Conservation (phyloP, 2,888 invertebrate genomes). For the Eupelmus urozonus region DNA sequence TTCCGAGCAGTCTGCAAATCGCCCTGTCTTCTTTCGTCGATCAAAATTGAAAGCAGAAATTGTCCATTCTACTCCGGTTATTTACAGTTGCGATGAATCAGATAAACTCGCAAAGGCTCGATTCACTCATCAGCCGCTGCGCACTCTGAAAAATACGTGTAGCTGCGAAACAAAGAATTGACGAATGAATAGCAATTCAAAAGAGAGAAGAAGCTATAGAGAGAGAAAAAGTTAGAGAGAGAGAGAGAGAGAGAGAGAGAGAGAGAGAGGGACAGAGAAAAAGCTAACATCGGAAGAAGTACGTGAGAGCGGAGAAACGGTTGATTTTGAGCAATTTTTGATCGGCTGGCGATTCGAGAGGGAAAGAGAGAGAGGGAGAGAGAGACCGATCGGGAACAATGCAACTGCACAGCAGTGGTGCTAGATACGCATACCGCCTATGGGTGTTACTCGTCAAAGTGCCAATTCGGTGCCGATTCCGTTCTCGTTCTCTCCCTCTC, state of each 20-base stretch:
- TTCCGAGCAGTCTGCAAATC: too few relatives aligned
- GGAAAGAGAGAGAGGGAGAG: background rate
- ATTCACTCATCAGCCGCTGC: background rate
- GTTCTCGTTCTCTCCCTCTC: background rate
- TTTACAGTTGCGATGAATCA: constrained; percentile 18
- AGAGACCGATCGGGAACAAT: background rate
- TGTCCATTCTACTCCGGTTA: background rate
- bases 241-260: background rate
- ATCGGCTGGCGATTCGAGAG: background rate
- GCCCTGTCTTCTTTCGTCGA: background rate
- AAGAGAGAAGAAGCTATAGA: background rate
- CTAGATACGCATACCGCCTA: constrained; percentile 1
- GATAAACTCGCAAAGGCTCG: too few relatives aligned
- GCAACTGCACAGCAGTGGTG: constrained; percentile 16
- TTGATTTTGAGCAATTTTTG: constrained; percentile 32
- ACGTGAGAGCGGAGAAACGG: background rate
- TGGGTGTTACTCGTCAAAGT: constrained; percentile 39
- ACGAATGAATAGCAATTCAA: constrained; percentile 1
- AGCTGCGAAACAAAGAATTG: constrained; percentile 15
- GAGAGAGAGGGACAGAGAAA: background rate
- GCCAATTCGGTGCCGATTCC: constrained; percentile 23
- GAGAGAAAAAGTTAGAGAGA: background rate
- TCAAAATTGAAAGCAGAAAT: background rate
- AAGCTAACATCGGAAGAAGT: background rate
- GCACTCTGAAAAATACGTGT: constrained; percentile 25